phyloP scores from a whole-genome alignment of 2,113 vertebrate species.

The Ia io region DNA sequence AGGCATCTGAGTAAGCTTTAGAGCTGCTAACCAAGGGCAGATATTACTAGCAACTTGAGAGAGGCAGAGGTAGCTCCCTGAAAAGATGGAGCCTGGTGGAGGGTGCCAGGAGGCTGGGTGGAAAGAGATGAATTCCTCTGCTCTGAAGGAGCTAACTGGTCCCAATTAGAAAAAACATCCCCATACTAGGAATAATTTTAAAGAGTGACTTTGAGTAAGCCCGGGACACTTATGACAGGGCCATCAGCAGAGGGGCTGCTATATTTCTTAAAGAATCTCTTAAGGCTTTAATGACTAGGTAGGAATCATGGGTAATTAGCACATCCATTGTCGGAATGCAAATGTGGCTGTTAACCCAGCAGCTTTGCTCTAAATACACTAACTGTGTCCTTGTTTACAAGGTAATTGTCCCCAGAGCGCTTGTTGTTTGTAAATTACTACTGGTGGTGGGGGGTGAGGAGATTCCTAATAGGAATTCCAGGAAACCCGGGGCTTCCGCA shows the following conservation, averaged over 20 bases:
- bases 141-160: conserved; percentile 15
- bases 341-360: background rate
- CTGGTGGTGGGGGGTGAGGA: background rate
- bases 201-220: background rate
- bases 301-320: conserved; percentile 40
- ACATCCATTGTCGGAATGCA: conserved; percentile 20
- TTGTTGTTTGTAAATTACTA: conserved; percentile 9
- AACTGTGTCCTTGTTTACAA: conserved; percentile 23
- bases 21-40: background rate
- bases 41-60: background rate
- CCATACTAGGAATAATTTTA: conserved; percentile 21
- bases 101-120: background rate
- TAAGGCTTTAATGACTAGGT: conserved; percentile 7
- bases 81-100: background rate
- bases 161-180: background rate
- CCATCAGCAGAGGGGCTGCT: background rate
- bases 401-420: background rate
- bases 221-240: background rate
- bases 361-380: background rate
- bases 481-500: background rate
- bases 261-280: background rate
- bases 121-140: background rate
- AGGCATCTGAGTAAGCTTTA: background rate
- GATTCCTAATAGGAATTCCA: conserved; percentile 18
- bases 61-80: background rate